Conservation (phyloP, 2,888 invertebrate species). For the Eristalis pertinax region DNA sequence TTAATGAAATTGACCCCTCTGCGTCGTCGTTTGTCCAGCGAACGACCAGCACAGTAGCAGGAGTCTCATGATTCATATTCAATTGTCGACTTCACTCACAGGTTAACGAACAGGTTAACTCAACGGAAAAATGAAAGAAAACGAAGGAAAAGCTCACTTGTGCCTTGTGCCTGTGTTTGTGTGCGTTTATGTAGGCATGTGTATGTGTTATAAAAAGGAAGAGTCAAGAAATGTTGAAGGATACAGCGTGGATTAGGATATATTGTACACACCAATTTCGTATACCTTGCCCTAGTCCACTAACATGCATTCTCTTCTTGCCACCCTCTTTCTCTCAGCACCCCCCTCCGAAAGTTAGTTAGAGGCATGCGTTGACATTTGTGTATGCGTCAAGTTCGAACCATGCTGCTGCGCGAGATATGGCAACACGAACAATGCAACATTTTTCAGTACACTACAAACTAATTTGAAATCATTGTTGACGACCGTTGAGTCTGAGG, state of each 20-base stretch:
- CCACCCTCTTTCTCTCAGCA: constrained; percentile 23
- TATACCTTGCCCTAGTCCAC: constrained; percentile 64
- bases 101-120: constrained; percentile 69
- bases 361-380: neutral
- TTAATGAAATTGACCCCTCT: constrained; percentile 63
- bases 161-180: neutral
- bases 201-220: neutral
- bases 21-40: neutral
- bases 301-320: constrained; percentile 45
- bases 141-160: neutral
- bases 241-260: neutral
- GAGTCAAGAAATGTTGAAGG: neutral
- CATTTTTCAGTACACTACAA: neutral
- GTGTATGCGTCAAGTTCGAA: neutral
- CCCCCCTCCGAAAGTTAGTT: neutral
- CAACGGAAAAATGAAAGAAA: constrained; percentile 43
- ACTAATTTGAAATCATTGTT: neutral
- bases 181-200: too few relatives aligned
- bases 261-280: constrained; percentile 27
- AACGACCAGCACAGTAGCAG: neutral
- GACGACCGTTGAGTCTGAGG: neutral
- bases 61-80: constrained; percentile 2
- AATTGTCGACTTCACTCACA: constrained; percentile 42
- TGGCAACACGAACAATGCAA: neutral
- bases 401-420: neutral